Base-by-base conservation (phyloP, 2,888 invertebrate genomes). In the Heliconius ethilla region DNA sequence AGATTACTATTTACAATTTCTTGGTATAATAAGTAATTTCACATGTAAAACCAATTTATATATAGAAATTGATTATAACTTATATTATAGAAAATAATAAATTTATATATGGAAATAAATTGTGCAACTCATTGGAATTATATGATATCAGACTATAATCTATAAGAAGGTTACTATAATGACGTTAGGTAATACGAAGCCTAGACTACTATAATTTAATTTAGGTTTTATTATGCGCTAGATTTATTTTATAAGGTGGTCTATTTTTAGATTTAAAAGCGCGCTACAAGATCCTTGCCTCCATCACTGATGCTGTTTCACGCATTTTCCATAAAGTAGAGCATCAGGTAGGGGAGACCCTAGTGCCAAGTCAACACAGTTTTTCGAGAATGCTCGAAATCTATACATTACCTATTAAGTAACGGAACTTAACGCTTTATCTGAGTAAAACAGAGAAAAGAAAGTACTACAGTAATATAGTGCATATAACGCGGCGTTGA, bases 131-230 rank as follows among this genome's bases (percentile, higher is more conserved):
- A 59, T 15, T 37, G n/a, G 51, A 70, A 33, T 72, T 33, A 72
- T 72, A 59, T 72, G n/a, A 59, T 33, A 59, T 25, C 0, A 72
- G 33, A 72, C 33, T 55, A 59, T 72, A 72, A 59, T 72, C 59
- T 59, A 59, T 29, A 25, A 72, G 55, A 33, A 59, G 59, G 55
- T n/a, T 9, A n/a, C 72, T 55, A n/a, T 72, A 72, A 72, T 72
- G 59, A 72, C 55, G 59, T 72, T 59, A 72, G 72, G 13, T 13
- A 55, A 72, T 33, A 33, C 59, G 72, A 72, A 59, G 33, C 72
- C 72, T 59, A 72, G 62, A 74, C 62, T 11, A 22, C 59, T 63
- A 63, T 74, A 74, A 74, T 74, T 65, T 27, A 45, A 65, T 74
- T 45, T 45, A 63, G 27, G n/a, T 27, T 73, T 25, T 73, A 67